Percentiles rank a stretch among this genome's conserved stretches.
Evolutionary conservation across 2,797 vertebrate genomes (phyloP).

Genomic region (Epinephelus coioides): DNA sequence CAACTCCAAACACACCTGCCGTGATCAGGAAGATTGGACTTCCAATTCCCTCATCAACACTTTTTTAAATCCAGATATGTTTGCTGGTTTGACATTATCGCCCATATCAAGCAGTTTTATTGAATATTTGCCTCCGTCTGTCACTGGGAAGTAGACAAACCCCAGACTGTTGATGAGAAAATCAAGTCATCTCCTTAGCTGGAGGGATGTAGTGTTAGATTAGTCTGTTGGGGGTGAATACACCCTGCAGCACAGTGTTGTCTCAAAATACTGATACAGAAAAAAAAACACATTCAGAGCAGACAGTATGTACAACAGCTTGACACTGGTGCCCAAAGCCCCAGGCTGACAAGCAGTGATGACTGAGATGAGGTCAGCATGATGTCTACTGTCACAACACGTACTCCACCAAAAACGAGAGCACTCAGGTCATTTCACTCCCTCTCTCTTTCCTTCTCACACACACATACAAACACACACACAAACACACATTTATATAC

Average conservation of each 20-base stretch:
- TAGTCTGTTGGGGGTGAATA: slow-evolving; percentile 66
- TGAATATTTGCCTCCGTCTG: background rate
- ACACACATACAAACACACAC: slow-evolving; percentile 25
- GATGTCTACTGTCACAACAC: slow-evolving; percentile 75
- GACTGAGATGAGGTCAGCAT: slow-evolving; percentile 74
- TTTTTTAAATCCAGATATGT: slow-evolving; percentile 17
- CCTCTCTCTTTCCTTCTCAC: slow-evolving; percentile 11
- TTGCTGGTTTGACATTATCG: background rate
- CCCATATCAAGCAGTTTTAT: slow-evolving; percentile 5
- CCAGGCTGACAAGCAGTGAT: slow-evolving; percentile 71
- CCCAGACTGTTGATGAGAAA: slow-evolving; percentile 74
- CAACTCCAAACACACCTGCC: slow-evolving; percentile 74
- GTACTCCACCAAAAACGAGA: slow-evolving; percentile 49
- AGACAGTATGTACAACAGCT: slow-evolving; percentile 71
- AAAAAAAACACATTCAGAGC: slow-evolving; percentile 65
- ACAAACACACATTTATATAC: slow-evolving; percentile 53
- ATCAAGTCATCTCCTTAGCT: slow-evolving; percentile 77
- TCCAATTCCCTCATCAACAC: slow-evolving; percentile 77
- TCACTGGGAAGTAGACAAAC: slow-evolving; percentile 10
- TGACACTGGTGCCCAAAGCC: slow-evolving; percentile 61
- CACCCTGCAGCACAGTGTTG: slow-evolving; percentile 66
- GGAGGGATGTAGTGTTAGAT: slow-evolving; percentile 65
- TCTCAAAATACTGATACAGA: slow-evolving; percentile 67
- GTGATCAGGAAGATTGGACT: slow-evolving; percentile 74
- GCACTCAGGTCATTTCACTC: slow-evolving; percentile 16